phyloP scores from a whole-genome alignment of 2,113 vertebrate species.

The Pardalotus punctatus region DNA sequence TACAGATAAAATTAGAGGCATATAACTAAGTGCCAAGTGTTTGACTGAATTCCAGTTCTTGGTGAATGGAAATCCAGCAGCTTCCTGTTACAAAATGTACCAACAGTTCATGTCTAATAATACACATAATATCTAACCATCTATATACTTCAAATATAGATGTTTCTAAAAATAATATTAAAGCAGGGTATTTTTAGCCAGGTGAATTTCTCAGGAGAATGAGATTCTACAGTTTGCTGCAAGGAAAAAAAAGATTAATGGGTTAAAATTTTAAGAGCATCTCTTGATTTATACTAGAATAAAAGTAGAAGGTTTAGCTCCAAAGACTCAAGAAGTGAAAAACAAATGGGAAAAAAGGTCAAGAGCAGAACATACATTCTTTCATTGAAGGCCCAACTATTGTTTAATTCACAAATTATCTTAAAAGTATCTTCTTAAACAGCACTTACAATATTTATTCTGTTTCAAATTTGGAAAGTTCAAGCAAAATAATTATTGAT shows the following conservation, averaged over 20 bases:
- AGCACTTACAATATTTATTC: neutral
- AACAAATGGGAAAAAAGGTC: neutral
- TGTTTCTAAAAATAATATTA: slow-evolving; percentile 64
- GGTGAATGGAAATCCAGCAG: slow-evolving; percentile 78
- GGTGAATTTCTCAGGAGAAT: slow-evolving; percentile 63
- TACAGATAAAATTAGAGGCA: slow-evolving; percentile 62
- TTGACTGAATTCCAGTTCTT: slow-evolving; percentile 75
- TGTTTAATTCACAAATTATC: neutral
- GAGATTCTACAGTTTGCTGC: neutral
- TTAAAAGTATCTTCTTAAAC: neutral
- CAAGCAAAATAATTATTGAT: neutral
- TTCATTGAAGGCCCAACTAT: neutral
- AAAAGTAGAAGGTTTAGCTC: neutral
- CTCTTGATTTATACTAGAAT: neutral
- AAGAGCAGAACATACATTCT: neutral
- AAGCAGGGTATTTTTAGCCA: slow-evolving; percentile 70
- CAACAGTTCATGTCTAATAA: slow-evolving; percentile 71
- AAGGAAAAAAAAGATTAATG: neutral
- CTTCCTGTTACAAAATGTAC: slow-evolving; percentile 82
- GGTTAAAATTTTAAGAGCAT: neutral
- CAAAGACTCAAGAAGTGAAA: neutral
- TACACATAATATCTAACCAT: slow-evolving; percentile 61
- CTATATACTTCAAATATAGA: slow-evolving; percentile 60
- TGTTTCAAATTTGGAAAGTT: neutral
- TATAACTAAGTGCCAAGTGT: slow-evolving; percentile 66